A percentile compares a stretch with the other conserved stretches of the same genome.
Evolutionary conservation across 2,888 invertebrate genomes (phyloP).

Genomic region (Galerucella pusilla): DNA sequence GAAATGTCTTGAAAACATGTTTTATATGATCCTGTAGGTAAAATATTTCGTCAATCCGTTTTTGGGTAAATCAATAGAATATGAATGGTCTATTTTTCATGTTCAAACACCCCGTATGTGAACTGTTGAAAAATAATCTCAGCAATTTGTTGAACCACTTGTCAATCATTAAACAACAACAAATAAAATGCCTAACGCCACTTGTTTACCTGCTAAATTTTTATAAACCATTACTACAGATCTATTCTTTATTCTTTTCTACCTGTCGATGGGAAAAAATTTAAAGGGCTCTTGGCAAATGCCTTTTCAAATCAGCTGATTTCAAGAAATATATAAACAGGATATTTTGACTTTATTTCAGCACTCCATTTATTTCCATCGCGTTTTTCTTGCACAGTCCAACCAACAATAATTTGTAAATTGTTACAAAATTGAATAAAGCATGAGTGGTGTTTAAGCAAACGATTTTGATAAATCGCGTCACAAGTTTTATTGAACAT

Average conservation of each 20-base stretch:
- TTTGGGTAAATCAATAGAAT: neutral
- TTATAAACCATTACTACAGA: slow-evolving; percentile 1
- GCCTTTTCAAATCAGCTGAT: slow-evolving; percentile 42
- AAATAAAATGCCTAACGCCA: slow-evolving; percentile 13
- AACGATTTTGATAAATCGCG: too few relatives aligned
- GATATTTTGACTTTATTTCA: too few relatives aligned
- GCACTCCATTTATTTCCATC: too few relatives aligned
- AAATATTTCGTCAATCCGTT: too few relatives aligned
- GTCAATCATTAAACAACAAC: slow-evolving; percentile 7
- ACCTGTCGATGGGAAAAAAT: slow-evolving; percentile 41
- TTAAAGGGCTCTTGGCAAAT: slow-evolving; percentile 39
- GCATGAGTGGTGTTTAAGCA: too few relatives aligned
- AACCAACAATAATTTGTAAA: neutral
- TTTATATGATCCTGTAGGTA: too few relatives aligned
- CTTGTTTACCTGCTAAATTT: slow-evolving; percentile 12
- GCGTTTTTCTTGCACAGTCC: too few relatives aligned
- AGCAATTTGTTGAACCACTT: slow-evolving; percentile 4
- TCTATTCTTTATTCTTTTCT: slow-evolving; percentile 14
- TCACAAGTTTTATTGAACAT: too few relatives aligned
- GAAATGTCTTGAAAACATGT: too few relatives aligned
- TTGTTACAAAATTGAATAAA: neutral
- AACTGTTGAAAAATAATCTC: neutral
- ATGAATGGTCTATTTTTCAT: neutral
- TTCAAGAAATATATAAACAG: slow-evolving; percentile 32
- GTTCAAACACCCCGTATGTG: neutral